Percentiles rank a stretch among this genome's conserved stretches.
Conservation (phyloP, 2,888 invertebrate genomes). For the Lasioglossum lativentre region DNA sequence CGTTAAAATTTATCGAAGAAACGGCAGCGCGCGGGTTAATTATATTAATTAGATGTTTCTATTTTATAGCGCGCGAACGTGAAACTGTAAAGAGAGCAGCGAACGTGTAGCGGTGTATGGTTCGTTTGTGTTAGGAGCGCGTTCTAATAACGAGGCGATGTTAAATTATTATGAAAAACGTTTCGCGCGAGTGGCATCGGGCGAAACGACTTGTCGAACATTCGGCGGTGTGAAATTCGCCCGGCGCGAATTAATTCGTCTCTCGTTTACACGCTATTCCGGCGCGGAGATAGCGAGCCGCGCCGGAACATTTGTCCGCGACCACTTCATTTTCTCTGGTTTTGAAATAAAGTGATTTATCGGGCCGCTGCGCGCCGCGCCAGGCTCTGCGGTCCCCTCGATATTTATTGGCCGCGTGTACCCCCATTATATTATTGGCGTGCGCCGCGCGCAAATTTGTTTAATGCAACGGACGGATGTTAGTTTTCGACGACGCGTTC, state of each 20-base stretch:
- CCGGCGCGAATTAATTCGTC: conserved; percentile 61
- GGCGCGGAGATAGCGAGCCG: conserved; percentile 41
- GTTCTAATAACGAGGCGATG: no score
- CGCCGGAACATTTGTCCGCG: conserved; percentile 57
- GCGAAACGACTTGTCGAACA: conserved; percentile 53
- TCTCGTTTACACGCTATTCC: conserved; percentile 66
- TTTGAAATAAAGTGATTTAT: conserved; percentile 69
- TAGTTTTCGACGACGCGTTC: conserved; percentile 15
- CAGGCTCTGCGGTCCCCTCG: conserved; percentile 39
- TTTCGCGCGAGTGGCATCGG: neutral
- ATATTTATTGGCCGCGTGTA: conserved; percentile 61
- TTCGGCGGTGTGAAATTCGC: conserved; percentile 32
- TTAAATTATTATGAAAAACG: conserved; percentile 23
- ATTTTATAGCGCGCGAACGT: no score
- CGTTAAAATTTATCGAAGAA: no score
- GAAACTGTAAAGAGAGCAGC: no score
- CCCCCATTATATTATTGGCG: conserved; percentile 57
- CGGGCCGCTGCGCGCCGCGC: conserved; percentile 1
- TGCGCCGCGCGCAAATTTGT: conserved; percentile 40
- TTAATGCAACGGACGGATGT: conserved; percentile 44
- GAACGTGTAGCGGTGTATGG: no score
- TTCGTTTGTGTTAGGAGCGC: no score
- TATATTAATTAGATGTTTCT: no score
- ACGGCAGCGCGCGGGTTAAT: no score
- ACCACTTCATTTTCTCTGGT: conserved; percentile 65